Conservation (phyloP, 2,888 invertebrate species). For the Osmoderma eremita region DNA sequence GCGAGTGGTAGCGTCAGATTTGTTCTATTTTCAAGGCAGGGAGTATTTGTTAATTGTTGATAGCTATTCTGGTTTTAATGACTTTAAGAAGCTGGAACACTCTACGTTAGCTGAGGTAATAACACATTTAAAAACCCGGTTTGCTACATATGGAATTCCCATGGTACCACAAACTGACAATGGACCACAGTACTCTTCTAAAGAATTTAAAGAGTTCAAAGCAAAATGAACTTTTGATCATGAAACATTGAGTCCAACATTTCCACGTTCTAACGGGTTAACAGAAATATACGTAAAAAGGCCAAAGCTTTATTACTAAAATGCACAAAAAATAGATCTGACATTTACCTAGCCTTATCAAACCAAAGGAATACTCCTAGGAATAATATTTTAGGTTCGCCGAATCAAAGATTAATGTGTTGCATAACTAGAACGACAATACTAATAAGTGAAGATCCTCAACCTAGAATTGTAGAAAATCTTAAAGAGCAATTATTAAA, state of each 20-base stretch:
- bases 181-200: conserved; percentile 5
- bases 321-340: no score
- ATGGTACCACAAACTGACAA: neutral
- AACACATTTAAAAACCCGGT: neutral
- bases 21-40: neutral
- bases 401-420: neutral
- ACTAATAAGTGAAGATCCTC: neutral
- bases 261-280: no score
- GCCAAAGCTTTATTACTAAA: no score
- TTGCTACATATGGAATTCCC: neutral
- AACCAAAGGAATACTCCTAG: no score
- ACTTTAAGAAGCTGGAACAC: neutral
- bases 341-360: no score
- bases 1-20: conserved; percentile 11
- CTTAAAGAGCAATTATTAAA: neutral
- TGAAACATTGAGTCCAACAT: no score
- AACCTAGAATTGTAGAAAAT: neutral
- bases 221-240: no score
- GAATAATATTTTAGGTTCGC: neutral
- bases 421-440: neutral
- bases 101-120: neutral
- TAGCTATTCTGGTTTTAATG: neutral
- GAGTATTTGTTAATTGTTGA: conserved; percentile 9
- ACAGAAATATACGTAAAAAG: no score
- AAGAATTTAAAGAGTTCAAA: no score